Base-by-base conservation (phyloP, 2,888 invertebrate species). In the Tinea semifulvella region DNA sequence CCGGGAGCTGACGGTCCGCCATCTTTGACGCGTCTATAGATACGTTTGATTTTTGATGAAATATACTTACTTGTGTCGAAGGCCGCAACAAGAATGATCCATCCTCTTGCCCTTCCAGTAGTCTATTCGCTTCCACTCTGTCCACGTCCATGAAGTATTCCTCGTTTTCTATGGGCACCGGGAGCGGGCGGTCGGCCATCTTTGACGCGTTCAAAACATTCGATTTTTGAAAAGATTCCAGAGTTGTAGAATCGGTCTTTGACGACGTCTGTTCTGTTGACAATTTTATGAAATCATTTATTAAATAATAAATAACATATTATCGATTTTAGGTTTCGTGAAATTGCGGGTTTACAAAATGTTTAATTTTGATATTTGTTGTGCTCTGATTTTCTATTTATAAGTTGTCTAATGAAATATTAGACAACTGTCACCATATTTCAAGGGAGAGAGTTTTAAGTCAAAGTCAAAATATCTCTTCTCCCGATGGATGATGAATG, bases 41-140 rank as follows among this genome's bases (percentile, higher is more conserved):
- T n/a, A n/a, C n/a, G n/a, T n/a, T n/a, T n/a, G n/a, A n/a, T n/a
- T n/a, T n/a, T n/a, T n/a, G n/a, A n/a, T n/a, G n/a, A n/a, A 5
- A 22, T 22, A 22, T 4, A 13, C 50, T 54, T 36, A 77, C 79
- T 69, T 81, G 80, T 53, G 77, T 82, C 1, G 84, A 82, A 40
- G 85, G 86, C 44, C 85, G 66, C 50, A 86, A 61, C 42, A 86
- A 70, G 52, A 85, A 86, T 1, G 82, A 83, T 6, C 86, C 86
- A 57, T 84, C 84, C n/a, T 84, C 84, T 49, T 82, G 82, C 2
- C 81, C 80, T 44, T 62, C 66, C 52, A 85, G 56, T 46, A 85
- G 52, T 46, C 73, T 71, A 58, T 84, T 85, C 0, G 84, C 85
- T 48, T 74, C 74, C 2, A 61, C 62, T 45, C 86, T 60, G 46